Base-by-base conservation (phyloP, 2,888 invertebrate species). In the Parnassius apollo region DNA sequence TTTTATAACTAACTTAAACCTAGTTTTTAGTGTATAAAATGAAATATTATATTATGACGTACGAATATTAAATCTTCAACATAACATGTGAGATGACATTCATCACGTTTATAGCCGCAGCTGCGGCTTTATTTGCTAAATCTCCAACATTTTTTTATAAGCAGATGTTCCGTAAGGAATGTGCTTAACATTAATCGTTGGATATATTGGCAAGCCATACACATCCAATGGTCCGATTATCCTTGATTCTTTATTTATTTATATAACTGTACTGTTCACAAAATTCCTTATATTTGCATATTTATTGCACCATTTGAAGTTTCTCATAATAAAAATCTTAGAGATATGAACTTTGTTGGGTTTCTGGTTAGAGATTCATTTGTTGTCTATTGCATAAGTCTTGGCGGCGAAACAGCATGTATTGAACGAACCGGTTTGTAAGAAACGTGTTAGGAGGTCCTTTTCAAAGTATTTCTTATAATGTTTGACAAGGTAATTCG, bases 361-460 rank as follows among this genome's bases (percentile, higher is more conserved):
- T 66, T 63, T 58, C 63, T 65, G 64, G 63, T 68, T 65, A 61
- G 57, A 61, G 75, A 74, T 82, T 75, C 79, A 83, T 86, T 81
- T 84, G 81, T 81, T 84, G 81, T 80, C 78, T 80, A 85, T 90
- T 90, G 86, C 89, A 86, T 90, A 88, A 88, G 85, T 81, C 76
- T 76, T 80, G 73, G 70, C 75, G 74, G 73, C 74, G 75, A 75
- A 79, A 76, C 78, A 77, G 71, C 82, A 79, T 81, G 77, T 81
- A 81, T 78, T 76, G 75, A 77, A 68, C 81, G 81, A 87, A 91
- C 91, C 91, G 91, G 91, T 91, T 91, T 85, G 71, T 68, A 78
- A 80, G 83, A 87, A 89, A 88, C 90, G 85, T 88, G 89, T 90
- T 88, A 88, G 88, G 86, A 86, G 88, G 88, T 87, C 86, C 81